Conservation (phyloP, 1,140 invertebrate genomes). For the Globodera ellingtonae region DNA sequence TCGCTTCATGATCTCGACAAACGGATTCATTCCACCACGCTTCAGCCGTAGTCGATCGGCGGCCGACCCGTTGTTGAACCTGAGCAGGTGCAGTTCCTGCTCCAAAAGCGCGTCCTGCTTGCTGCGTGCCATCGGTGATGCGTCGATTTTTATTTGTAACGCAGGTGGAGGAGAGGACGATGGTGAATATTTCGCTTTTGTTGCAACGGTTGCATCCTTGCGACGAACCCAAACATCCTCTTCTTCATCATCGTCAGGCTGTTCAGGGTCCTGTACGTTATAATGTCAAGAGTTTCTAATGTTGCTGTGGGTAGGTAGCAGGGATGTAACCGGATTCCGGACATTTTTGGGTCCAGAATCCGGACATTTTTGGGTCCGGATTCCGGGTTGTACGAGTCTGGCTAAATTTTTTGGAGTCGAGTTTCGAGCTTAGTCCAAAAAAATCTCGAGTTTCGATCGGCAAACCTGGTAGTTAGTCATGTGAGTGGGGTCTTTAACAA, state of each 20-base stretch:
- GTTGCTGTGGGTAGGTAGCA: no score
- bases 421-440: no score
- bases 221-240: constrained; percentile 23
- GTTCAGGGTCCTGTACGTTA: not conserved
- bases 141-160: not conserved
- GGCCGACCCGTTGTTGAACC: constrained; percentile 4
- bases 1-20: constrained; percentile 24
- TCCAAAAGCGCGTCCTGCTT: constrained; percentile 9
- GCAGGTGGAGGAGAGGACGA: not conserved
- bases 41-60: not conserved
- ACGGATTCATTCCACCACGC: not conserved
- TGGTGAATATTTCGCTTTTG: not conserved
- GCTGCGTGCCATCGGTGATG: not conserved
- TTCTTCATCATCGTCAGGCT: constrained; percentile 14
- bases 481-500: no score
- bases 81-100: constrained; percentile 11
- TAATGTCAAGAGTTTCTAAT: no score
- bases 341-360: no score
- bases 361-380: no score
- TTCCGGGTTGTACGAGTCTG: no score
- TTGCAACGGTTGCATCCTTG: not conserved
- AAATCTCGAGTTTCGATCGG: no score
- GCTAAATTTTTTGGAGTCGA: no score
- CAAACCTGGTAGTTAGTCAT: no score
- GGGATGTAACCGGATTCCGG: no score